Evolutionary conservation across 2,113 vertebrate genomes (phyloP), one percentile per base, ranked within the genome.

Genomic region (Cinclus cinclus): DNA sequence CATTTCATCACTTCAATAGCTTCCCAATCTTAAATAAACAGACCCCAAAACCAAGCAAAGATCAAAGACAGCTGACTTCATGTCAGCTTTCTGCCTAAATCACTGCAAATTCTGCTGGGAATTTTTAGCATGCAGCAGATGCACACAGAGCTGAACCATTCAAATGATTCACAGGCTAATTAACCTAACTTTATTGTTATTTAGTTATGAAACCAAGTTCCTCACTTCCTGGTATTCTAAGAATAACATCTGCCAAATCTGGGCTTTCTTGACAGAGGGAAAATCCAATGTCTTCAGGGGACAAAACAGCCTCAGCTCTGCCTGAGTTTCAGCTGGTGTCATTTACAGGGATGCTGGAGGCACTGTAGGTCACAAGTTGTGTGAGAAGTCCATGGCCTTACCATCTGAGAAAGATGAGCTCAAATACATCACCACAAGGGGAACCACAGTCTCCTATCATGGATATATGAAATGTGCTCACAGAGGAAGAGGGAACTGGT

Each of bases 131-230:
- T 49, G 59, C 41, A 86, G 76, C 71, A 85, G 83, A 87, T 67
- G 56, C 55, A 92, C 62, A 82, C 24, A 89, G 69, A 78, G 58
- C 39, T 68, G 53, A 92, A 84, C 35, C 17, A 60, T 63, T 60
- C 73, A 88, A 74, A 83, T 73, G 7, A 93, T 58, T 75, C 11
- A 25, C n/a, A 3, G 50, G 37, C 62, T 90, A 75, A 92, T 92
- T 96, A 94, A 90, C 42, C 60, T 83, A 82, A 77, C 63, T 74
- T 91, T 55, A 83, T 67, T 87, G 47, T 71, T 86, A 78, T 69
- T 81, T 85, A 65, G 65, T 91, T 95, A 76, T 56, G 37, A 85
- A 94, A 90, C 52, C 60, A 92, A 91, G 58, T 74, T 93, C 90
- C 62, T 93, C 65, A 60, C 73, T 96, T 97, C 62, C 75, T 91